These are phyloP conservation scores for Sminthopsis crassicaudata DNA, from an alignment of 2,113 vertebrate species.

Conservation along the genomic window DNA sequence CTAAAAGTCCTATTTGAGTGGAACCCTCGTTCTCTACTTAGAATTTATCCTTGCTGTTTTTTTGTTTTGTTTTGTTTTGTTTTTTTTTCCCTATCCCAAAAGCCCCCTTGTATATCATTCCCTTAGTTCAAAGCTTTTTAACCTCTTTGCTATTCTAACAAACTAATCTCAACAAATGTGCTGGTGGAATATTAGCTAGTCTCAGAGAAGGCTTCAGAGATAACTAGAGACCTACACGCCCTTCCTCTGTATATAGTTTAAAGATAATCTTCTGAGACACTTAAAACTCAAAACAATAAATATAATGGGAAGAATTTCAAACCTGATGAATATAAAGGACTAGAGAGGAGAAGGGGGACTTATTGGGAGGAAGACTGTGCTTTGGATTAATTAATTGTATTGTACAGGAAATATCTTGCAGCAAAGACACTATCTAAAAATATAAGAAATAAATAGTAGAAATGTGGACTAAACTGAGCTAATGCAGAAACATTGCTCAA, in stretches of 20 bases:
- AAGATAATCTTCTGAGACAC: not conserved
- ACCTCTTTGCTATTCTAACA: not conserved
- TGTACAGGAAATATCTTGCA: not conserved
- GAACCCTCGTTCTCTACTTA: not conserved
- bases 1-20: not conserved
- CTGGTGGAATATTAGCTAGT: not conserved
- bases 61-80: too few species aligned
- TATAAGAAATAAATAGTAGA: not conserved
- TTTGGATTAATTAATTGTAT: not conserved
- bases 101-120: not conserved
- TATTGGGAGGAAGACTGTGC: not conserved
- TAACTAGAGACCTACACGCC: not conserved
- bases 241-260: not conserved
- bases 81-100: not conserved
- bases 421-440: not conserved
- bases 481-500: not conserved
- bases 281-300: slow-evolving; percentile 26
- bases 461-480: not conserved
- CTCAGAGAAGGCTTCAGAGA: not conserved
- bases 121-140: not conserved
- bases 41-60: not conserved
- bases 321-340: not conserved
- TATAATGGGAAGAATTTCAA: not conserved
- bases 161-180: not conserved
- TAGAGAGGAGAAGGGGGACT: not conserved